Conservation (phyloP, 2,113 vertebrate genomes). For the Oryzias melastigma region DNA sequence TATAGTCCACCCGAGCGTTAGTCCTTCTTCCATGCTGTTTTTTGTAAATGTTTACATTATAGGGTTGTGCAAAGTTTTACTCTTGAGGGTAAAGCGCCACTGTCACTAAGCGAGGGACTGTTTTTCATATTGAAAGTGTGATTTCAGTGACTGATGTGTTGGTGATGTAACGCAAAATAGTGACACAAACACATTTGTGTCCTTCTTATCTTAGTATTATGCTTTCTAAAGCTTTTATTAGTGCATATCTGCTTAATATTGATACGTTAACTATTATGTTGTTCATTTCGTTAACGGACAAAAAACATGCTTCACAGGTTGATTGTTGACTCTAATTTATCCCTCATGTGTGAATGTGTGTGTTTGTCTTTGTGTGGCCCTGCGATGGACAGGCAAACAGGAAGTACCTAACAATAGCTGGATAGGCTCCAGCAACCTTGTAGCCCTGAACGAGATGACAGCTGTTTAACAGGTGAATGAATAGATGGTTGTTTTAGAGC, state of each 20-base stretch:
- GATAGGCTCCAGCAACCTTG: too few species aligned
- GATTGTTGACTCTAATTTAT: too few species aligned
- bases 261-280: too few species aligned
- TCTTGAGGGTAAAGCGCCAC: neutral
- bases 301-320: too few species aligned
- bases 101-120: neutral
- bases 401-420: too few species aligned
- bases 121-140: neutral
- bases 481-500: too few species aligned
- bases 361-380: too few species aligned
- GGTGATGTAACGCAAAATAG: neutral
- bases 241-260: neutral
- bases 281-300: too few species aligned
- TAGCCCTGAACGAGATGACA: too few species aligned
- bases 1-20: neutral
- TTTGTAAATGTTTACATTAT: conserved; percentile 8
- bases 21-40: neutral
- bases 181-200: neutral
- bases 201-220: neutral
- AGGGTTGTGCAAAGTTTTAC: neutral
- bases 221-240: neutral
- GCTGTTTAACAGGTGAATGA: too few species aligned
- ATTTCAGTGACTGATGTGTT: neutral
- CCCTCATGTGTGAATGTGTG: too few species aligned
- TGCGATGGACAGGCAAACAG: too few species aligned